Evolutionary conservation across 2,888 invertebrate genomes (phyloP).

Genomic region (Epistrophe eligans): DNA sequence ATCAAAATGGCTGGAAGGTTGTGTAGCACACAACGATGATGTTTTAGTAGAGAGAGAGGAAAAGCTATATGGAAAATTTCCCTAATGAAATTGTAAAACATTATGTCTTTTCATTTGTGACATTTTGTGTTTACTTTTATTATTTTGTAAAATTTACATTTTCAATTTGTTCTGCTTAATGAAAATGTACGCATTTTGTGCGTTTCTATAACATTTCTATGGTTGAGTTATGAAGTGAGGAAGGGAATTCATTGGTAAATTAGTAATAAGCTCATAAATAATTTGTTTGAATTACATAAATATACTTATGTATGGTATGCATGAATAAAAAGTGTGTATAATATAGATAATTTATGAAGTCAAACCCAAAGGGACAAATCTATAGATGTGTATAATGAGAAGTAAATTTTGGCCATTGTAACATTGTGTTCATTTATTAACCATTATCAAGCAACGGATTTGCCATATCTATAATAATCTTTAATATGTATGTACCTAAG

Average conservation of each 20-base stretch:
- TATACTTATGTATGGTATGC: too few species aligned
- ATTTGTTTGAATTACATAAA: not conserved
- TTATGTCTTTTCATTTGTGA: slow-evolving; percentile 53
- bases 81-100: slow-evolving; percentile 73
- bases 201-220: not conserved
- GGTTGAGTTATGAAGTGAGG: not conserved
- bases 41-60: slow-evolving; percentile 10
- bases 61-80: slow-evolving; percentile 50
- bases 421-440: too few species aligned
- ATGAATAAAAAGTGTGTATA: too few species aligned
- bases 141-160: slow-evolving; percentile 71
- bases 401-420: too few species aligned
- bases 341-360: too few species aligned
- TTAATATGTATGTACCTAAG: too few species aligned
- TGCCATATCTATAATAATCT: too few species aligned
- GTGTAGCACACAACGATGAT: not conserved
- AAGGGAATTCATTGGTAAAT: not conserved
- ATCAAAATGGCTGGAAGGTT: slow-evolving; percentile 11
- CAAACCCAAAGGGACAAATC: too few species aligned
- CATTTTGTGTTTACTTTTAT: slow-evolving; percentile 65
- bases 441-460: too few species aligned
- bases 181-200: slow-evolving; percentile 3
- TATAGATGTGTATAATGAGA: too few species aligned
- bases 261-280: not conserved
- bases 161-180: slow-evolving; percentile 56